Conservation (phyloP, 2,113 vertebrate species). For the Chionis minor region DNA sequence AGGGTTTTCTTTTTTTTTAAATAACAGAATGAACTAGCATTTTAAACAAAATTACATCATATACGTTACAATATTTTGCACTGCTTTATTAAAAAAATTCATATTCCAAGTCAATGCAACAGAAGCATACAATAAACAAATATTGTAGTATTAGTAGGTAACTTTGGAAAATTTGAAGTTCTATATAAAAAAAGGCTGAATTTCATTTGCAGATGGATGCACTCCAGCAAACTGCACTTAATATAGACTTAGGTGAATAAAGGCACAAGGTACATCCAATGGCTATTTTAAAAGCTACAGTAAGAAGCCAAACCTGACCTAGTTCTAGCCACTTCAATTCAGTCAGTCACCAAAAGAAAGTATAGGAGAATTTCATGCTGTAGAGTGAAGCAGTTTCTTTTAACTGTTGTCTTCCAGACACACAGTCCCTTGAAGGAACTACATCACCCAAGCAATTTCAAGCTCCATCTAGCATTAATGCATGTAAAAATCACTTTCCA, state of each 20-base stretch:
- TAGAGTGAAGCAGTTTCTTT: background rate
- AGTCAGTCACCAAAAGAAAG: background rate
- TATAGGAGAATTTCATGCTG: background rate
- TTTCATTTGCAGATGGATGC: background rate
- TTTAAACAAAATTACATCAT: conserved; percentile 57
- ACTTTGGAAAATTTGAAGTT: background rate
- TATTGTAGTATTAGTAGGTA: background rate
- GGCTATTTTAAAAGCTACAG: background rate
- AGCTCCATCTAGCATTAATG: background rate
- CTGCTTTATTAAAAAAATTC: conserved; percentile 35
- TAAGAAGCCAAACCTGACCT: background rate
- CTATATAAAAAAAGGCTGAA: background rate
- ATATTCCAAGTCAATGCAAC: conserved; percentile 40
- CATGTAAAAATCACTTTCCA: background rate
- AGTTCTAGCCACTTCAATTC: background rate
- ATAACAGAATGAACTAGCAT: background rate
- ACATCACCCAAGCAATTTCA: background rate
- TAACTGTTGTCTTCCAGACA: background rate
- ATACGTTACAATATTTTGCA: conserved; percentile 12
- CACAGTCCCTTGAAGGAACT: background rate
- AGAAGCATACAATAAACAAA: conserved; percentile 30
- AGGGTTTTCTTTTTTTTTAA: background rate
- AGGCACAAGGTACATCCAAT: background rate
- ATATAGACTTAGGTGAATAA: background rate
- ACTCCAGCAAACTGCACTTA: background rate